A percentile compares a stretch with the other conserved stretches of the same genome.
Conservation (phyloP, 1,140 invertebrate genomes). For the Drosophila pseudoananassae region DNA sequence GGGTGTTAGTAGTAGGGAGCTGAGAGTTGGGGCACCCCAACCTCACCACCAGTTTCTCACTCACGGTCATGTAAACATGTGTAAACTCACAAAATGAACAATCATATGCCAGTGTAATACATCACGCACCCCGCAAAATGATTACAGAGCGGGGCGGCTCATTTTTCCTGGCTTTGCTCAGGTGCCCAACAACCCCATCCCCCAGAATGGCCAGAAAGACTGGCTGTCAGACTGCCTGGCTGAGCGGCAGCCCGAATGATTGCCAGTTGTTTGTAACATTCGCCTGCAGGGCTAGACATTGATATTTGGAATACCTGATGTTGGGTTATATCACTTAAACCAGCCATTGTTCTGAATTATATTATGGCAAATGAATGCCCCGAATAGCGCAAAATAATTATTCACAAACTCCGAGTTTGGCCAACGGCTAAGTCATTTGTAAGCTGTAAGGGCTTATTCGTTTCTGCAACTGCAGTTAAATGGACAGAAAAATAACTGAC, state of each 20-base stretch:
- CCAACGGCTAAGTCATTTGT: not conserved
- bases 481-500: not conserved
- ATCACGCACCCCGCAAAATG: slow-evolving; percentile 67
- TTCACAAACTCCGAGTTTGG: not conserved
- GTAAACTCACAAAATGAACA: slow-evolving; percentile 79
- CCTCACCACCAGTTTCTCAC: not conserved
- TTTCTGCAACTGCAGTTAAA: not conserved
- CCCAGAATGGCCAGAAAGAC: not conserved
- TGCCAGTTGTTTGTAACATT: slow-evolving; percentile 49
- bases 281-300: slow-evolving; percentile 38
- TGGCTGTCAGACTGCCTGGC: slow-evolving; percentile 30
- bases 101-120: slow-evolving; percentile 76
- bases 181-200: slow-evolving; percentile 6
- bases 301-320: slow-evolving; percentile 14
- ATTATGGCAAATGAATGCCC: slow-evolving; percentile 28
- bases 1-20: not conserved
- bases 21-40: not conserved
- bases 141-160: slow-evolving; percentile 57
- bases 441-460: not conserved
- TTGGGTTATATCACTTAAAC: slow-evolving; percentile 60
- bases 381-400: slow-evolving; percentile 51
- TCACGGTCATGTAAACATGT: slow-evolving; percentile 69
- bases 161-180: slow-evolving; percentile 43
- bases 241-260: slow-evolving; percentile 39
- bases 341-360: slow-evolving; percentile 75